Conservation (phyloP, 2,797 vertebrate species). For the Ambastaia sidthimunki region DNA sequence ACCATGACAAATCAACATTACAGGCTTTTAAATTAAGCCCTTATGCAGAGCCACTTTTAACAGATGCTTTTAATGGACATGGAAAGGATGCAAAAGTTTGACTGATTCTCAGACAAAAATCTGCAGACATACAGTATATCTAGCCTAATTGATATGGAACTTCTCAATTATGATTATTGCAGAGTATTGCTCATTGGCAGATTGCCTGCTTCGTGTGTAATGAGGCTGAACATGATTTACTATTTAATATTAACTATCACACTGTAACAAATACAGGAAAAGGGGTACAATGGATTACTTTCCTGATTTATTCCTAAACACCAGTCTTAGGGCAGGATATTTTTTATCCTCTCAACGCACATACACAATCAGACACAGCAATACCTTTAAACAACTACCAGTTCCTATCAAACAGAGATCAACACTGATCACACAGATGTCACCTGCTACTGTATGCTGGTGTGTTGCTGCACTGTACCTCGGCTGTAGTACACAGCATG, state of each 20-base stretch:
- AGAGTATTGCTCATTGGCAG: conserved; percentile 19
- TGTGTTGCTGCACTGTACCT: neutral
- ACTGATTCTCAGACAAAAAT: conserved; percentile 10
- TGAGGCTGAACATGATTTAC: conserved; percentile 24
- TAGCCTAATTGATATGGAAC: conserved; percentile 34
- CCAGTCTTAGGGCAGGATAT: neutral
- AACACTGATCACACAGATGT: conserved; percentile 2
- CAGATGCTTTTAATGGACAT: conserved; percentile 35
- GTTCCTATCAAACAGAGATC: conserved; percentile 2
- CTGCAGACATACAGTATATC: neutral
- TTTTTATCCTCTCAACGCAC: conserved; percentile 11
- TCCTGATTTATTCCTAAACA: conserved; percentile 22
- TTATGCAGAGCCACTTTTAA: conserved; percentile 16
- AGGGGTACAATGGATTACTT: conserved; percentile 28
- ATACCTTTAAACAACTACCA: neutral
- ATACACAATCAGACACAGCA: neutral
- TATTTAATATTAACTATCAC: conserved; percentile 43
- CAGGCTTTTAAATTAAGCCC: conserved; percentile 20
- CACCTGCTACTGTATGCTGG: neutral
- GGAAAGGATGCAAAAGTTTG: conserved; percentile 23
- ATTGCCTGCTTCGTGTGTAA: conserved; percentile 17
- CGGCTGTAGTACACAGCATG: neutral
- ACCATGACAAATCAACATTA: conserved; percentile 24
- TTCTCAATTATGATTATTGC: conserved; percentile 20
- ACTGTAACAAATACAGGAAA: conserved; percentile 40